Conservation (phyloP, 2,797 vertebrate genomes). For the Muscicapa striata region DNA sequence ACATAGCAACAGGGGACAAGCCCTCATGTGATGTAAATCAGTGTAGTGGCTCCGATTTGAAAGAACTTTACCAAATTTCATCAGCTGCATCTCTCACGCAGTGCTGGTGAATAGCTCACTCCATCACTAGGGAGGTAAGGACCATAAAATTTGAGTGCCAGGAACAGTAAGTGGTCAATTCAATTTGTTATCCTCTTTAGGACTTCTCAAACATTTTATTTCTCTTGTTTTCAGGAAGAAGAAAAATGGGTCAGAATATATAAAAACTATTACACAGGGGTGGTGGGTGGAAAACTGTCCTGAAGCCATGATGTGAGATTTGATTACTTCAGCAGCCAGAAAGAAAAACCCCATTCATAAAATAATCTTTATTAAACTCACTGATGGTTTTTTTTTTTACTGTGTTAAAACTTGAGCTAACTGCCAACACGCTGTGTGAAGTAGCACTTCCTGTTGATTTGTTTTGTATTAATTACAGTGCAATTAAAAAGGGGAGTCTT, state of each 20-base stretch:
- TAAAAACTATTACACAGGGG: neutral
- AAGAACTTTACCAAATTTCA: conserved; percentile 26
- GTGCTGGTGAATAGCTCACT: neutral
- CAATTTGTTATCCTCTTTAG: conserved; percentile 52
- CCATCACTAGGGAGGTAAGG: neutral
- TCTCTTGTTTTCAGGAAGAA: conserved; percentile 10
- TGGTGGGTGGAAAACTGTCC: neutral
- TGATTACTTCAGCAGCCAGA: conserved; percentile 17
- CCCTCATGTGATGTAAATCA: conserved; percentile 24
- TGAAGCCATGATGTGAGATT: neutral
- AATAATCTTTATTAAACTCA: neutral
- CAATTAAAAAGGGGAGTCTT: conserved; percentile 26
- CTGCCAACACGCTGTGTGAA: conserved; percentile 39
- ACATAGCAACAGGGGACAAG: conserved; percentile 11
- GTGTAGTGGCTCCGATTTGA: neutral
- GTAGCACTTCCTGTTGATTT: conserved; percentile 32
- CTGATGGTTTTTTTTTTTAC: neutral
- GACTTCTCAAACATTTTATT: conserved; percentile 21
- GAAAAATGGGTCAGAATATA: conserved; percentile 13
- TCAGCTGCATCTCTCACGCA: conserved; percentile 16
- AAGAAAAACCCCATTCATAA: neutral
- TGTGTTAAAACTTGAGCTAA: conserved; percentile 19
- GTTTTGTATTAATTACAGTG: conserved; percentile 30
- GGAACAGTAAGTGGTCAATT: conserved; percentile 56
- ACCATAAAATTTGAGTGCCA: conserved; percentile 27